A percentile compares a stretch with the other conserved stretches of the same genome.
Evolutionary conservation across 2,888 invertebrate species (phyloP).

Genomic region (Drosophila colorata): DNA sequence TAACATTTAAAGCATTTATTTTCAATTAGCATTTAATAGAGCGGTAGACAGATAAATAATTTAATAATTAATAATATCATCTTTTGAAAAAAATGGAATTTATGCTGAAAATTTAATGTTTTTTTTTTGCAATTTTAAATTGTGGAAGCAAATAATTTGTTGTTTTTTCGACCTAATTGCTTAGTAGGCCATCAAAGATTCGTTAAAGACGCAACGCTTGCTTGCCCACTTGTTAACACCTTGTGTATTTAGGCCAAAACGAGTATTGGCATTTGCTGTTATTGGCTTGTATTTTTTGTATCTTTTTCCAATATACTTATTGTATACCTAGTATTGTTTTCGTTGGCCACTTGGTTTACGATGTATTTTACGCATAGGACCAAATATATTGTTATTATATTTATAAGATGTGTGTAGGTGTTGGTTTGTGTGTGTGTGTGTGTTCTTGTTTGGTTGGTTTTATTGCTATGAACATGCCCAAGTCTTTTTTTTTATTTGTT

Average conservation of each 20-base stretch:
- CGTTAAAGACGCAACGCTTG: constrained; percentile 47
- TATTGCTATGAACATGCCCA: background rate
- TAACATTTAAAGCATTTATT: too few relatives aligned
- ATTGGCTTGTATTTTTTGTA: constrained; percentile 27
- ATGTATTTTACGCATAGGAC: constrained; percentile 43
- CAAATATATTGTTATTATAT: constrained; percentile 9
- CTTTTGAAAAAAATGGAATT: too few relatives aligned
- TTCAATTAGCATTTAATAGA: too few relatives aligned
- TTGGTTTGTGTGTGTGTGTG: background rate
- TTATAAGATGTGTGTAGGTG: constrained; percentile 1
- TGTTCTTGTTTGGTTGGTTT: background rate
- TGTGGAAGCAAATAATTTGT: constrained; percentile 2
- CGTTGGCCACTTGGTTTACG: constrained; percentile 40
- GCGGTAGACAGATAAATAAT: too few relatives aligned
- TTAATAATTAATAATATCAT: too few relatives aligned
- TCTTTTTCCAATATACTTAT: constrained; percentile 15
- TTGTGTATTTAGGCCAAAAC: constrained; percentile 78
- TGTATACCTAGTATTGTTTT: constrained; percentile 12
- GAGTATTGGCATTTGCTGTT: constrained; percentile 57
- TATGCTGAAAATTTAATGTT: too few relatives aligned
- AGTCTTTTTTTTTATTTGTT: too few relatives aligned
- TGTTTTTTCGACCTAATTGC: constrained; percentile 27
- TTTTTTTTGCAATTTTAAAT: background rate
- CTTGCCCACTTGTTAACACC: constrained; percentile 56
- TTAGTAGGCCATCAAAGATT: constrained; percentile 50